Evolutionary conservation across 2,888 invertebrate genomes (phyloP).

Genomic region (Drosophila ustulata): DNA sequence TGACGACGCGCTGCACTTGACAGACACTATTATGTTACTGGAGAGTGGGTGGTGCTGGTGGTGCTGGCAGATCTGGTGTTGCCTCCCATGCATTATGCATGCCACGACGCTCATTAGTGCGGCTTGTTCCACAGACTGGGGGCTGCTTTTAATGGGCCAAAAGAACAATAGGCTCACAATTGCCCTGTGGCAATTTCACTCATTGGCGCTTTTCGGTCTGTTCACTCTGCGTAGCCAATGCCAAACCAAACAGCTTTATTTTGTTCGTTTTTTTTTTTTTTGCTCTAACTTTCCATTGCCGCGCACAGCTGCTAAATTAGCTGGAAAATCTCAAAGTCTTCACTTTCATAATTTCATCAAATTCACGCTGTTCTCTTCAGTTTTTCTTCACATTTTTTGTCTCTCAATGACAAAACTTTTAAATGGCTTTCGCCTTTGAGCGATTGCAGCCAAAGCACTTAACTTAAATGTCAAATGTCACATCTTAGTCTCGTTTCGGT

Average conservation of each 20-base stretch:
- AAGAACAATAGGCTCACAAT: conserved; percentile 73
- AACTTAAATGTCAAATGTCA: conserved; percentile 70
- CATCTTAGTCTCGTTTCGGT: conserved; percentile 32
- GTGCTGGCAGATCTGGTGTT: conserved; percentile 12
- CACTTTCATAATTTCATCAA: conserved; percentile 55
- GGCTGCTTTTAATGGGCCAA: conserved; percentile 59
- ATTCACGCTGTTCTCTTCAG: conserved; percentile 34
- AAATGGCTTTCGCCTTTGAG: conserved; percentile 67
- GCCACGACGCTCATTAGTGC: conserved; percentile 75
- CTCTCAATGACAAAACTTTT: conserved; percentile 72
- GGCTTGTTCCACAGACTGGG: conserved; percentile 41
- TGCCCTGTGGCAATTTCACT: conserved; percentile 42
- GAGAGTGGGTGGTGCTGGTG: conserved; percentile 37
- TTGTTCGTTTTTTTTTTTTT: neutral
- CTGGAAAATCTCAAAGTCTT: conserved; percentile 52
- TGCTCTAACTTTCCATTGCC: conserved; percentile 42
- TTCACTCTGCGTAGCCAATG: conserved; percentile 35
- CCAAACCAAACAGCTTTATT: conserved; percentile 14
- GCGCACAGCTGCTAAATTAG: conserved; percentile 55
- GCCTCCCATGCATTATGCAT: conserved; percentile 70
- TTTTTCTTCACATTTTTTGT: neutral
- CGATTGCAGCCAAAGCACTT: conserved; percentile 72
- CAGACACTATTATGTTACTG: conserved; percentile 75
- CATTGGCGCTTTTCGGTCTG: conserved; percentile 20
- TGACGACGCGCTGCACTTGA: conserved; percentile 69